phyloP scores from a whole-genome alignment of 1,140 invertebrate genomes.

The Hestina assimilis region DNA sequence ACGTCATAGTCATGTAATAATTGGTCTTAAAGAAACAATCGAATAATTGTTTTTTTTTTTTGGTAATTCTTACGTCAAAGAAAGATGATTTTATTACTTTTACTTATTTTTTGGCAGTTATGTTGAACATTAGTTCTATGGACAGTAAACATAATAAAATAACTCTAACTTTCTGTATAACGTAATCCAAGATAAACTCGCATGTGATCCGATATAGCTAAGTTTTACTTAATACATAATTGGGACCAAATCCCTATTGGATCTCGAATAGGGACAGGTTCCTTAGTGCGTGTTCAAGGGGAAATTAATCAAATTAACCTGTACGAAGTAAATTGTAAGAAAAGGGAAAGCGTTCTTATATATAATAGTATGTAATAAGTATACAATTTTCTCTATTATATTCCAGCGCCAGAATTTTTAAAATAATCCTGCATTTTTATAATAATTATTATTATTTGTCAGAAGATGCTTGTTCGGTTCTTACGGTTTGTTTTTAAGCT shows the following conservation, averaged over 20 bases:
- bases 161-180: background rate
- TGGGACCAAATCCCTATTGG: constrained; percentile 70
- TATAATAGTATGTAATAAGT: background rate
- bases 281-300: constrained; percentile 64
- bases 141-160: no score
- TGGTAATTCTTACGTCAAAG: no score
- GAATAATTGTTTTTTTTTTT: no score
- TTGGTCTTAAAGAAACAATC: no score
- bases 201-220: constrained; percentile 51
- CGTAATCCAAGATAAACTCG: constrained; percentile 34
- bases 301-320: constrained; percentile 73
- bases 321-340: constrained; percentile 42
- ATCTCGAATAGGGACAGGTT: constrained; percentile 52
- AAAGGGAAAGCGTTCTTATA: constrained; percentile 26
- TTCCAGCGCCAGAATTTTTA: background rate
- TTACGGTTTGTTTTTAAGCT: no score
- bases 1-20: no score
- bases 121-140: no score
- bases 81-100: no score
- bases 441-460: no score
- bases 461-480: no score
- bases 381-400: background rate
- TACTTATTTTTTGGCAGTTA: no score
- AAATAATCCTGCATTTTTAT: no score
- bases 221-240: constrained; percentile 70